Conservation (phyloP, 1,140 invertebrate genomes). For the Thaumetopoea pityocampa region DNA sequence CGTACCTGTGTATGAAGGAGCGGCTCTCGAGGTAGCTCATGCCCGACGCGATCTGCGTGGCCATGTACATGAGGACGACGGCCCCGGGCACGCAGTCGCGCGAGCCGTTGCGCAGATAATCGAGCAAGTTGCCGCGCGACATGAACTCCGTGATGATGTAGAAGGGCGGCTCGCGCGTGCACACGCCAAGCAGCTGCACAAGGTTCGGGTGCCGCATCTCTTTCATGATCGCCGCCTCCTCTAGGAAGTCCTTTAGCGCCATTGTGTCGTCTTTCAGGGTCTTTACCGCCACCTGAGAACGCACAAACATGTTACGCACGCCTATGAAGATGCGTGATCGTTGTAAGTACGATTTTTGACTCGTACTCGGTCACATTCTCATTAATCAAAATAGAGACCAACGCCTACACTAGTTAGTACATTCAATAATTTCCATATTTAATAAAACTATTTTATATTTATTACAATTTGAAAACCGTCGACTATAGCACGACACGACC, state of each 20-base stretch:
- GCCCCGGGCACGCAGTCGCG: slow-evolving; percentile 91
- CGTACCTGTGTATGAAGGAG: slow-evolving; percentile 95
- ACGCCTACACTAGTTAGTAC: too few relatives aligned
- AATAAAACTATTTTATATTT: too few relatives aligned
- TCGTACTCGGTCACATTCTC: too few relatives aligned
- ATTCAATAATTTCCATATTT: too few relatives aligned
- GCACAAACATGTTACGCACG: not conserved
- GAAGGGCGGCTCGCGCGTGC: slow-evolving; percentile 97
- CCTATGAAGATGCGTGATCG: too few relatives aligned
- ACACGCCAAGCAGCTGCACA: slow-evolving; percentile 97
- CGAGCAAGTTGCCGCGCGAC: slow-evolving; percentile 97
- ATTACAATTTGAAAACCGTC: too few relatives aligned
- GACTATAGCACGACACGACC: too few relatives aligned
- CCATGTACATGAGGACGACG: slow-evolving; percentile 98
- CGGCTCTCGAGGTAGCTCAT: slow-evolving; percentile 99
- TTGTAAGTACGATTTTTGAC: too few relatives aligned
- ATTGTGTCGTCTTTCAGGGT: slow-evolving; percentile 99
- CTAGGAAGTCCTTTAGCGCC: slow-evolving; percentile 99
- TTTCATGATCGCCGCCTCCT: slow-evolving; percentile 99
- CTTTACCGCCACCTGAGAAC: slow-evolving; percentile 89
- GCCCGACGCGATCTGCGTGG: slow-evolving; percentile 98
- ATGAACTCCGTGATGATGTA: slow-evolving; percentile 99
- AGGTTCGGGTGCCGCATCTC: slow-evolving; percentile 99
- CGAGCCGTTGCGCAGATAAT: slow-evolving; percentile 94
- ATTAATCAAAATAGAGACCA: too few relatives aligned